These are phyloP conservation scores for Rugalucina vietnamica DNA, from an alignment of 2,888 invertebrate genomes.

Conservation along the genomic window DNA sequence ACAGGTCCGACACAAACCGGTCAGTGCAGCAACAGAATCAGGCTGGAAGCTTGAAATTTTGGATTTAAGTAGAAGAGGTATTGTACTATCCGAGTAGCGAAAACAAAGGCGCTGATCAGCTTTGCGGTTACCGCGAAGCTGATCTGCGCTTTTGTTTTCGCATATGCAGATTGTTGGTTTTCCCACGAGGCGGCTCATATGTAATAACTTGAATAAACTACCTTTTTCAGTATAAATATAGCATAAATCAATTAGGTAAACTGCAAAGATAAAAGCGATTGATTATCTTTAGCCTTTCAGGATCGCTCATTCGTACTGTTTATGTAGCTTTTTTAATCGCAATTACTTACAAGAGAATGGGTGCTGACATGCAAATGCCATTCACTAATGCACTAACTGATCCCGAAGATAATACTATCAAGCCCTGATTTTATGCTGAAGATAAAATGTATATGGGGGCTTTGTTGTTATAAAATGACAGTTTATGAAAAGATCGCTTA, in stretches of 20 bases:
- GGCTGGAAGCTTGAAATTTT: too few species aligned
- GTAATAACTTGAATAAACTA: neutral
- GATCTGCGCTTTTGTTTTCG: too few species aligned
- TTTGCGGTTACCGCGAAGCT: too few species aligned
- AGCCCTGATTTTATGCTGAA: neutral
- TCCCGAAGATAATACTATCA: slow-evolving; percentile 1
- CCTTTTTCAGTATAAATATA: slow-evolving; percentile 3
- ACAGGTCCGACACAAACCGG: too few species aligned
- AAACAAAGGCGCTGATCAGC: too few species aligned
- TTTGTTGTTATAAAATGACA: neutral
- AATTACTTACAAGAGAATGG: slow-evolving; percentile 7
- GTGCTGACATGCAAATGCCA: slow-evolving; percentile 3
- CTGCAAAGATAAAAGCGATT: neutral
- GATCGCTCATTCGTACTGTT: neutral
- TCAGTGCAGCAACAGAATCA: too few species aligned
- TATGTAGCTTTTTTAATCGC: neutral
- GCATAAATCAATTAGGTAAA: slow-evolving; percentile 1
- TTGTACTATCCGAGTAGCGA: too few species aligned
- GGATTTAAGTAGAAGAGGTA: too few species aligned
- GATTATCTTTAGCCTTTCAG: neutral
- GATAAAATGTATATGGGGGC: neutral
- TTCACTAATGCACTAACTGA: neutral
- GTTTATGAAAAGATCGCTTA: neutral
- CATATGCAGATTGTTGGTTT: too few species aligned
- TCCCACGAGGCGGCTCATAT: too few species aligned